A percentile compares a stretch with the other conserved stretches of the same genome.
phyloP scores from a whole-genome alignment of 2,888 invertebrate genomes.

The Eurois occulta region DNA sequence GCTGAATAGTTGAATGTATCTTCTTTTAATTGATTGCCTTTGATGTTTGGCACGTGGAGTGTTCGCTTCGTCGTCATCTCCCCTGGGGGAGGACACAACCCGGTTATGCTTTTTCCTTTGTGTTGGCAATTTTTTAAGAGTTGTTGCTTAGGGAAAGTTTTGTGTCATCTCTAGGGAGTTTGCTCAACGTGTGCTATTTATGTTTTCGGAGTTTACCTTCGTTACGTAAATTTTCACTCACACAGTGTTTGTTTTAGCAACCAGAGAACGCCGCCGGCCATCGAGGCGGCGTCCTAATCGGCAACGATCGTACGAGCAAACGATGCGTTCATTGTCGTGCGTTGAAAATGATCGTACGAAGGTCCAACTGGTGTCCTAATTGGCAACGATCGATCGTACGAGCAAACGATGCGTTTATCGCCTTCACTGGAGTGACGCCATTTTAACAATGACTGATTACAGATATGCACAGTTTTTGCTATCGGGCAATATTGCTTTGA shows the following conservation, averaged over 20 bases:
- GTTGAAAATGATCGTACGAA: no score
- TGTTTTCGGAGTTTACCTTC: neutral
- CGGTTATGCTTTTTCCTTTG: neutral
- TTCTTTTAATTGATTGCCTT: constrained; percentile 13
- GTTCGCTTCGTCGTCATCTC: neutral
- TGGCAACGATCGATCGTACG: no score
- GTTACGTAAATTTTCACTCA: neutral
- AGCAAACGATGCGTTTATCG: no score
- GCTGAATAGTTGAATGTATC: no score
- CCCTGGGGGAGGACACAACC: neutral
- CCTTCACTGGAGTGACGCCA: no score
- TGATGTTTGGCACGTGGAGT: constrained; percentile 22
- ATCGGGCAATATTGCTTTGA: no score
- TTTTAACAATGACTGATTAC: no score
- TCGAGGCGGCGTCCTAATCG: no score
- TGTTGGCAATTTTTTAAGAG: neutral
- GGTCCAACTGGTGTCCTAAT: no score
- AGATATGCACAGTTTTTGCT: no score
- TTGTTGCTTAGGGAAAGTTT: neutral
- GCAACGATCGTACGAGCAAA: no score
- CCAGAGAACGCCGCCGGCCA: neutral
- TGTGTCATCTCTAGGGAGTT: neutral
- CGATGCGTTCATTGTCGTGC: no score
- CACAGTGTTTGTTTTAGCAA: neutral
- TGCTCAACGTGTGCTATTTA: neutral